Evolutionary conservation across 2,888 invertebrate species (phyloP).

Genomic region (Leucozona laternaria): DNA sequence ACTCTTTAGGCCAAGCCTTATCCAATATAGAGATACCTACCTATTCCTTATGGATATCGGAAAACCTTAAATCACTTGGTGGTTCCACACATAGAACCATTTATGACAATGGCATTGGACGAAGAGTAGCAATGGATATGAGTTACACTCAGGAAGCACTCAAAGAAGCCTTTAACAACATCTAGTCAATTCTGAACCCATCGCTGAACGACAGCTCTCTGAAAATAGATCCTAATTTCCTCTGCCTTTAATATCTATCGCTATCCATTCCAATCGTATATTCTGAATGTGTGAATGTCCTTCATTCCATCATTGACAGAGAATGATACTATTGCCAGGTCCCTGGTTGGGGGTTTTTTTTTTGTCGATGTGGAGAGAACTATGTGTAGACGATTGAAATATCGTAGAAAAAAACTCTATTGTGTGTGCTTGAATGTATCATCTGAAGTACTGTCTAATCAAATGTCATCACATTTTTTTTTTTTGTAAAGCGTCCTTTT

Average conservation of each 20-base stretch:
- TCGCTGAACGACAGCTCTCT: slow-evolving; percentile 20
- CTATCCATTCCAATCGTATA: slow-evolving; percentile 12
- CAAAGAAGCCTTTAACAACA: slow-evolving; percentile 29
- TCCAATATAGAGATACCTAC: background rate
- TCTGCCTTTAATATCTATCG: slow-evolving; percentile 13
- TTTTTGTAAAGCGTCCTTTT: slow-evolving; percentile 10
- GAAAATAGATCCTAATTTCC: slow-evolving; percentile 73
- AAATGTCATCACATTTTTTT: slow-evolving; percentile 9
- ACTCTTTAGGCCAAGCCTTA: background rate
- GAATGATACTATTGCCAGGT: slow-evolving; percentile 29
- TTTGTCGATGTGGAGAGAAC: background rate
- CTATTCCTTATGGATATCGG: slow-evolving; percentile 27
- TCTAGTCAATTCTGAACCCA: slow-evolving; percentile 1
- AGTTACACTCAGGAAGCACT: slow-evolving; percentile 32
- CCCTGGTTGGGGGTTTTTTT: background rate
- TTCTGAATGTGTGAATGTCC: slow-evolving; percentile 3
- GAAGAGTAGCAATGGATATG: slow-evolving; percentile 21
- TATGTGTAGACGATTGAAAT: background rate
- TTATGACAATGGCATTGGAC: slow-evolving; percentile 30
- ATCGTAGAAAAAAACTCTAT: slow-evolving; percentile 17
- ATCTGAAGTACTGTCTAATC: background rate
- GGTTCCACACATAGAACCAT: slow-evolving; percentile 25
- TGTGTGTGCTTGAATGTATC: slow-evolving; percentile 28
- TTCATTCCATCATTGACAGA: slow-evolving; percentile 41
- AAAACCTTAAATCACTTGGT: slow-evolving; percentile 30